phyloP scores from a whole-genome alignment of 2,113 vertebrate species.

The Fulmarus glacialis region DNA sequence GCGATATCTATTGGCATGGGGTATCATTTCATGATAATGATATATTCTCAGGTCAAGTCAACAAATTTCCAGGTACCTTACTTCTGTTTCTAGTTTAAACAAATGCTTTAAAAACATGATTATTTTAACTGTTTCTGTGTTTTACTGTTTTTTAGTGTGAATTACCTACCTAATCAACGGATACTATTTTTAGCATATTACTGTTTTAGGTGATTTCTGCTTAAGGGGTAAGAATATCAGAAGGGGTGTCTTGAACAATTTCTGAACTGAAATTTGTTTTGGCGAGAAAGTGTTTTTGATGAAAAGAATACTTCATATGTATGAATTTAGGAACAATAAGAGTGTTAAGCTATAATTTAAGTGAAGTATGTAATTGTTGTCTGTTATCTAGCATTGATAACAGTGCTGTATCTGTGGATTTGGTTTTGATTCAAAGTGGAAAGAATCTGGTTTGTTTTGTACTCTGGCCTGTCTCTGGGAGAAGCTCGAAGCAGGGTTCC shows the following conservation, averaged over 20 bases:
- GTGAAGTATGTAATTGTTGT: not conserved
- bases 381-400: not conserved
- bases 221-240: not conserved
- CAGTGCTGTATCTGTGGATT: not conserved
- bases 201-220: not conserved
- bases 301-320: not conserved
- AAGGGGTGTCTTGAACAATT: not conserved
- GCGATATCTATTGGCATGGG: conserved; percentile 98
- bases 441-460: not conserved
- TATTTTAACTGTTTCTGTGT: not conserved
- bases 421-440: not conserved
- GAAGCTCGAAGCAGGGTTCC: not conserved
- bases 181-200: not conserved
- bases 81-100: not conserved
- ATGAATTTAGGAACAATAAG: not conserved
- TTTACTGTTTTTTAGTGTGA: not conserved
- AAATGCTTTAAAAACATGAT: not conserved
- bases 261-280: not conserved
- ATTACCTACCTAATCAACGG: not conserved
- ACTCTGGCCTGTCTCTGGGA: not conserved
- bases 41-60: conserved; percentile 93
- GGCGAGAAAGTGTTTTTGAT: not conserved
- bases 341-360: not conserved
- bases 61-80: conserved; percentile 96
- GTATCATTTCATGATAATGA: conserved; percentile 94